Conservation (phyloP, 2,888 invertebrate genomes). For the Digitonthophagus gazella region DNA sequence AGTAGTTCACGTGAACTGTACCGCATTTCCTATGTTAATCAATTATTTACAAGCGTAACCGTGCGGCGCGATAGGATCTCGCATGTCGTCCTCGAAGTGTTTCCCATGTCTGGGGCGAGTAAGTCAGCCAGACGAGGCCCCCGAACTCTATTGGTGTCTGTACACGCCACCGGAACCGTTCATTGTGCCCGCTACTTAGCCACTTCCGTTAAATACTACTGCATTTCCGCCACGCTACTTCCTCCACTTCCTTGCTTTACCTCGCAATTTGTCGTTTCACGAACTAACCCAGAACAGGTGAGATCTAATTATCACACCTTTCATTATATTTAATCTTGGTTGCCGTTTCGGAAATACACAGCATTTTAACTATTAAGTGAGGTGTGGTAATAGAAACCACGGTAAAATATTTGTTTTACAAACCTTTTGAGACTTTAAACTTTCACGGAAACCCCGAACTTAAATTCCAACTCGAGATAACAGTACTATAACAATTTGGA, state of each 20-base stretch:
- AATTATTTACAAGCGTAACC: slow-evolving; percentile 35
- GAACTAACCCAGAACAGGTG: background rate
- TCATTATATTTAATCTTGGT: background rate
- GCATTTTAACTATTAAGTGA: no score
- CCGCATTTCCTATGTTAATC: slow-evolving; percentile 32
- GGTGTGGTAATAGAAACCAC: no score
- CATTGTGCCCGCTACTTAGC: slow-evolving; percentile 53
- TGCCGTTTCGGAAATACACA: no score
- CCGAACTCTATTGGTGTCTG: slow-evolving; percentile 31
- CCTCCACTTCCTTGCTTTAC: slow-evolving; percentile 36
- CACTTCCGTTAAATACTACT: slow-evolving; percentile 50
- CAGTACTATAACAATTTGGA: slow-evolving; percentile 14
- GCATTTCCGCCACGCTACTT: slow-evolving; percentile 50
- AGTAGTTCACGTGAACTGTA: slow-evolving; percentile 25
- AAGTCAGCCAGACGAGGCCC: slow-evolving; percentile 16
- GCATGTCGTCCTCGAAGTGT: slow-evolving; percentile 35
- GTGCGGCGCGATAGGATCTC: slow-evolving; percentile 34
- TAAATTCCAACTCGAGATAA: background rate
- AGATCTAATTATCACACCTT: background rate
- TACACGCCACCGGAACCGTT: slow-evolving; percentile 52
- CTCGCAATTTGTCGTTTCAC: background rate
- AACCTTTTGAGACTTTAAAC: no score
- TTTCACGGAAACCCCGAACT: background rate
- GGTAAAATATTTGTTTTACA: no score
- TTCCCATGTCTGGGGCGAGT: slow-evolving; percentile 35